Evolutionary conservation across 2,113 vertebrate genomes (phyloP).

Genomic region (Zosterops pallidus): DNA sequence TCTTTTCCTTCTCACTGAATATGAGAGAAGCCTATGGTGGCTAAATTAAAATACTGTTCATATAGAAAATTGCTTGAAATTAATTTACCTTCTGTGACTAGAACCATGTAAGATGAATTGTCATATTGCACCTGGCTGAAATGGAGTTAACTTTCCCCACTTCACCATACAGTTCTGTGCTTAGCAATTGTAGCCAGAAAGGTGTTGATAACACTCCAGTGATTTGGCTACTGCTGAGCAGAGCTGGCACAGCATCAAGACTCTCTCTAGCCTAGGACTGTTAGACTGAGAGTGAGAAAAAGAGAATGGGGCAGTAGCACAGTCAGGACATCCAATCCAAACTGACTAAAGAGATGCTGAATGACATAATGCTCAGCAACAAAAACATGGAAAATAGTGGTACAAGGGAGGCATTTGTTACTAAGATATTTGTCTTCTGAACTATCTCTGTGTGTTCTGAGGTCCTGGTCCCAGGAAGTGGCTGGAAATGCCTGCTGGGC

Average conservation of each 20-base stretch:
- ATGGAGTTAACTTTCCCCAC: neutral
- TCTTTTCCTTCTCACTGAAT: neutral
- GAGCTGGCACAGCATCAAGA: neutral
- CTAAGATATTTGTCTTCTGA: neutral
- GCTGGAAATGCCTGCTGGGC: accelerated
- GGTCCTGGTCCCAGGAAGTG: neutral
- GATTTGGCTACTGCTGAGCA: neutral
- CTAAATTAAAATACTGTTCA: neutral
- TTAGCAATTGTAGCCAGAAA: neutral
- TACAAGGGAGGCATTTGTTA: neutral
- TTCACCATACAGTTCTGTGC: neutral
- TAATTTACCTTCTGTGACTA: neutral
- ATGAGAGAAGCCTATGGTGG: neutral
- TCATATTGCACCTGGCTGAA: neutral
- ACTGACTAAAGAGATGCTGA: neutral
- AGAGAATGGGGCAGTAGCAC: accelerated
- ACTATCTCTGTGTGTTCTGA: neutral
- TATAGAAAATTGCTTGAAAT: neutral
- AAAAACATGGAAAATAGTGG: neutral
- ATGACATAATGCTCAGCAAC: neutral
- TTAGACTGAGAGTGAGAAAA: neutral
- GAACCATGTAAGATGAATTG: neutral
- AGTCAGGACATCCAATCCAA: neutral
- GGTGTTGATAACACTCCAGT: neutral
- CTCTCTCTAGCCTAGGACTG: neutral